A percentile compares a stretch with the other conserved stretches of the same genome.
Conservation (phyloP, 2,113 vertebrate genomes). For the Neoarius graeffei region DNA sequence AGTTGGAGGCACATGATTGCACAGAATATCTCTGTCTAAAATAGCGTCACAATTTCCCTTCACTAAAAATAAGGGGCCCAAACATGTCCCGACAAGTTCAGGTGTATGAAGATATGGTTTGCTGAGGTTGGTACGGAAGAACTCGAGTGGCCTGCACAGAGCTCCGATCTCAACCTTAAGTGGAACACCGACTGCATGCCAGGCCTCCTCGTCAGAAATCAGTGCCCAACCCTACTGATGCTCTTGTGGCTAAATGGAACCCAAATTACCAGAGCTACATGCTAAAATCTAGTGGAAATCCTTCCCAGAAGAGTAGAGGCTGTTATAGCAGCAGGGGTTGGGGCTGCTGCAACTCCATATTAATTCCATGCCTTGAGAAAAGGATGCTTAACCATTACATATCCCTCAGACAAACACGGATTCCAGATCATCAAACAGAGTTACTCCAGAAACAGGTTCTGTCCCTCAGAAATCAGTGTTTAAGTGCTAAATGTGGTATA, state of each 20-base stretch:
- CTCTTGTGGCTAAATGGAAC: too few relatives aligned
- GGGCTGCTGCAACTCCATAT: too few relatives aligned
- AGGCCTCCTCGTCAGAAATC: neutral
- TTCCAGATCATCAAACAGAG: too few relatives aligned
- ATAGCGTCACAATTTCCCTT: neutral
- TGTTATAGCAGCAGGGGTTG: too few relatives aligned
- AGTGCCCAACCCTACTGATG: neutral
- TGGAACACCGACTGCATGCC: neutral
- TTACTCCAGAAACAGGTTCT: too few relatives aligned
- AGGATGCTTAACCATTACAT: neutral
- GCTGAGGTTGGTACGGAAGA: neutral
- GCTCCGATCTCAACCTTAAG: neutral
- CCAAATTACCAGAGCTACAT: too few relatives aligned
- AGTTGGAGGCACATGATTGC: neutral
- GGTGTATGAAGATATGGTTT: neutral
- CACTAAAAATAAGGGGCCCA: neutral
- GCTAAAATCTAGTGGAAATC: neutral
- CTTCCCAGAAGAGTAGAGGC: neutral
- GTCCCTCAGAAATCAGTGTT: too few relatives aligned
- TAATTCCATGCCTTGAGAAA: neutral
- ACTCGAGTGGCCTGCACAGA: neutral
- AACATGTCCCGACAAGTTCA: neutral
- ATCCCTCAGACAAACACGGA: too few relatives aligned
- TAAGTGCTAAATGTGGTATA: neutral
- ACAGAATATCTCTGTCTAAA: neutral